Conservation (phyloP, 2,888 invertebrate species). For the Pyrocoelia pectoralis region DNA sequence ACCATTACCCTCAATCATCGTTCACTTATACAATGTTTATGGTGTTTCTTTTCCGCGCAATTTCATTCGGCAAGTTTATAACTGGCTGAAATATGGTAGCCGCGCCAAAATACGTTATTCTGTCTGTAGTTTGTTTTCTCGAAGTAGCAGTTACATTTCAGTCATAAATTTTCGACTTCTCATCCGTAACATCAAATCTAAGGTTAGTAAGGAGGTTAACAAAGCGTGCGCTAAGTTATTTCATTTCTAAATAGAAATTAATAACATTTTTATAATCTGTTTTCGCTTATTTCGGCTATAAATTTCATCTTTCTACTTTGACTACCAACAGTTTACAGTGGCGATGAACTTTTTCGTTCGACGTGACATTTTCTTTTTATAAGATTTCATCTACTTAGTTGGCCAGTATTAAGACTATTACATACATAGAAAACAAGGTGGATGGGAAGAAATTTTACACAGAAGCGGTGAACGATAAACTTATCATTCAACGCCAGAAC, state of each 20-base stretch:
- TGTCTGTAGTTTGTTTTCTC: slow-evolving; percentile 29
- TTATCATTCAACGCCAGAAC: too few relatives aligned
- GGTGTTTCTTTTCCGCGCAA: slow-evolving; percentile 56
- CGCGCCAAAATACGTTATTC: slow-evolving; percentile 35
- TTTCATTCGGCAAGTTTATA: slow-evolving; percentile 54
- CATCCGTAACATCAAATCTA: slow-evolving; percentile 4
- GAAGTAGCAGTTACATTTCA: slow-evolving; percentile 28
- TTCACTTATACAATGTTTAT: slow-evolving; percentile 55
- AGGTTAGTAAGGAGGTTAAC: slow-evolving; percentile 9
- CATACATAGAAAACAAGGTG: too few relatives aligned
- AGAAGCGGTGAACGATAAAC: too few relatives aligned
- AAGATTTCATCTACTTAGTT: too few relatives aligned
- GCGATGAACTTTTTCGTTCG: too few relatives aligned
- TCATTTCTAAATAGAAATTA: not conserved
- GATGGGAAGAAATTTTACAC: too few relatives aligned
- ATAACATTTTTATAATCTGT: too few relatives aligned
- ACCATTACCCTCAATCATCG: slow-evolving; percentile 55
- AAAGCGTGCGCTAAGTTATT: slow-evolving; percentile 1
- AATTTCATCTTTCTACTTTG: too few relatives aligned
- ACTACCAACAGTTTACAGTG: too few relatives aligned
- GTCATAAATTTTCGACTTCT: slow-evolving; percentile 15
- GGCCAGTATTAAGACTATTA: too few relatives aligned
- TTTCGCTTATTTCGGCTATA: too few relatives aligned
- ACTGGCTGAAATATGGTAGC: slow-evolving; percentile 60
- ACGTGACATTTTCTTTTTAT: too few relatives aligned